A percentile compares a stretch with the other conserved stretches of the same genome.
These are phyloP conservation scores for Hycleus phaleratus DNA, from an alignment of 1,140 invertebrate species.

Conservation along the genomic window DNA sequence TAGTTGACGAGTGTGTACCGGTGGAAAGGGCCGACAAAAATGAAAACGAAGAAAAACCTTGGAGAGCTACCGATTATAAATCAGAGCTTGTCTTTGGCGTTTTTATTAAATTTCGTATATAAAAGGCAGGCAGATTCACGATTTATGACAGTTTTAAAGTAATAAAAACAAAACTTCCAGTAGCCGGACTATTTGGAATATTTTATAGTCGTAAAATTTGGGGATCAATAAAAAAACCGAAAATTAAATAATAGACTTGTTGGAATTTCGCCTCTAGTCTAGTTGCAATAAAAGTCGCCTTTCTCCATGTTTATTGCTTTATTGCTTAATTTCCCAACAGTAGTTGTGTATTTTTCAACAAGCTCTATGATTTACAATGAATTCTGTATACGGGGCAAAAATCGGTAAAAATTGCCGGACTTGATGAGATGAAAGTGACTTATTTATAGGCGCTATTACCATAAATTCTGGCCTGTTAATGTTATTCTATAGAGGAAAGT, in stretches of 20 bases:
- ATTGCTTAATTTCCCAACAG: constrained; percentile 8
- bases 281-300: background rate
- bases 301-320: constrained; percentile 8
- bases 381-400: no score
- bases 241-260: background rate
- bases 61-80: constrained; percentile 3
- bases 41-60: background rate
- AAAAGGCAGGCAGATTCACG: background rate
- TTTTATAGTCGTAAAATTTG: background rate
- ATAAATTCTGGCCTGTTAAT: no score
- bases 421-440: no score
- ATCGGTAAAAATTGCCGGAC: no score
- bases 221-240: no score
- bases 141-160: constrained; percentile 15
- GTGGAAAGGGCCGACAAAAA: constrained; percentile 10
- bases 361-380: no score
- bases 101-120: constrained; percentile 13
- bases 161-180: constrained; percentile 12
- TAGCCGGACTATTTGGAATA: background rate
- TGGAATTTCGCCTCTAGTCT: background rate
- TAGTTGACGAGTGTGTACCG: background rate
- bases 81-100: constrained; percentile 13
- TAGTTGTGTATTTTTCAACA: background rate
- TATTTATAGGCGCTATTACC: no score
- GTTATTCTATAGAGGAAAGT: no score